Percentiles rank a stretch among this genome's conserved stretches.
Evolutionary conservation across 2,113 vertebrate species (phyloP).

Genomic region (Neogobius melanostomus): DNA sequence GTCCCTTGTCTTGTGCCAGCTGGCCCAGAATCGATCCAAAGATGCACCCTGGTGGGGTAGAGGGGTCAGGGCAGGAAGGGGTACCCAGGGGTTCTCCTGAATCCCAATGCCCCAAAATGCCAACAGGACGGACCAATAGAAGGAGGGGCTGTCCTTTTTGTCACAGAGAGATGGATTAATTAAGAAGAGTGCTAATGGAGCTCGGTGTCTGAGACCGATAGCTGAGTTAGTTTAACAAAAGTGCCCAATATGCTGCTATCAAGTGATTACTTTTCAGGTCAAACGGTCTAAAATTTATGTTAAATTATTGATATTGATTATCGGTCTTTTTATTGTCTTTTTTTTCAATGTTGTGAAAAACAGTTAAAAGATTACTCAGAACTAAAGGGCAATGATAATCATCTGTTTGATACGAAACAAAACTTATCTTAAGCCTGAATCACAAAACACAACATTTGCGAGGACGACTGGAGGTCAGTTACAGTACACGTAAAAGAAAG

Average conservation of each 20-base stretch:
- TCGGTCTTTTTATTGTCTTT: no score
- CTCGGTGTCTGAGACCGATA: slow-evolving; percentile 30
- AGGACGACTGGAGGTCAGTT: slow-evolving; percentile 49
- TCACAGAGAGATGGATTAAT: slow-evolving; percentile 70
- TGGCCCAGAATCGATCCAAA: slow-evolving; percentile 78
- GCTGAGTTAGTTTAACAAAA: slow-evolving; percentile 12
- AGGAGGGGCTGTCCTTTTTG: slow-evolving; percentile 55
- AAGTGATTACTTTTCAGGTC: slow-evolving; percentile 55
- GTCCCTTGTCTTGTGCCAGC: slow-evolving; percentile 65
- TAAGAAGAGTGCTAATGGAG: slow-evolving; percentile 65
- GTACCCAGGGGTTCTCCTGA: slow-evolving; percentile 70
- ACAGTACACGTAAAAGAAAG: background rate
- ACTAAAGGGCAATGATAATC: slow-evolving; percentile 31
- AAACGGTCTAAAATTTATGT: slow-evolving; percentile 31
- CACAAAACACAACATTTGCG: slow-evolving; percentile 51
- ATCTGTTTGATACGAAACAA: slow-evolving; percentile 47
- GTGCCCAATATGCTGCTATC: slow-evolving; percentile 28
- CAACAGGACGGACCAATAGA: slow-evolving; percentile 60
- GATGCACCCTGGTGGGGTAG: slow-evolving; percentile 76
- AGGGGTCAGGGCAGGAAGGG: slow-evolving; percentile 71
- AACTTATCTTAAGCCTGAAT: slow-evolving; percentile 63
- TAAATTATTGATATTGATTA: slow-evolving; percentile 26
- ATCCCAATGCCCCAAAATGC: slow-evolving; percentile 70
- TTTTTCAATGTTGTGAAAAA: slow-evolving; percentile 13
- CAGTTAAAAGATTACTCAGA: slow-evolving; percentile 37